Base-by-base conservation (phyloP, 2,888 invertebrate genomes). In the Psococerastis gibbosa region DNA sequence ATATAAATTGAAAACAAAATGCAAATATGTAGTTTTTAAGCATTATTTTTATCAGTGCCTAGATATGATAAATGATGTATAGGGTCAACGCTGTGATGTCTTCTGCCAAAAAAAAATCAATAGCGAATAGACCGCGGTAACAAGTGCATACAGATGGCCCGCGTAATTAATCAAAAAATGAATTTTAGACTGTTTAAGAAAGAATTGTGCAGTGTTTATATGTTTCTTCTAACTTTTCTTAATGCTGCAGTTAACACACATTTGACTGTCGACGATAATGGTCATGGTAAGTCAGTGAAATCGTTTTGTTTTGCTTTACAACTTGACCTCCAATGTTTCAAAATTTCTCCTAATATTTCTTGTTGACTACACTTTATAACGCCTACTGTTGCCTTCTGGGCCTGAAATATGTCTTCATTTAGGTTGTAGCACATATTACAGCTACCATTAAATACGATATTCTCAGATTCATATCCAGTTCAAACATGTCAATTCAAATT, bases 181-280 rank as follows among this genome's bases (percentile, higher is more conserved):
- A 35, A 32, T 41, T 17, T 22, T 27, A 32, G 45, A 38, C 34
- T 38, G 43, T 42, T 38, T 46, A 22, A 44, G 34, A 42, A 48
- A 41, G 44, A 49, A 42, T 49, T 38, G 15, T 17, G 38, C 6
- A 17, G 71, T 67, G 70, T 69, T 70, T 73, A 71, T 63, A 64
- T 76, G 62, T 68, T 75, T 65, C 59, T 73, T 60, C 66, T 77
- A 63, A 72, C 70, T 56, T 66, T 77, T 60, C 63, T 77, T 60
- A 73, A 75, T 66, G 67, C 71, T 59, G 69, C 75, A 52, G 67
- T 71, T 55, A 72, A 74, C 62, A 75, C 73, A 51, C 73, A 72
- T 62, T 67, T 75, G 63, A 73, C 77, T 63, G 70, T 73, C 55
- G 75, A 75, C 64, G 77, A 76, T 64, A 75, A 73, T 63, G 75